A percentile compares a stretch with the other conserved stretches of the same genome.
Conservation (phyloP, 2,888 invertebrate species). For the Trichacis sp. region DNA sequence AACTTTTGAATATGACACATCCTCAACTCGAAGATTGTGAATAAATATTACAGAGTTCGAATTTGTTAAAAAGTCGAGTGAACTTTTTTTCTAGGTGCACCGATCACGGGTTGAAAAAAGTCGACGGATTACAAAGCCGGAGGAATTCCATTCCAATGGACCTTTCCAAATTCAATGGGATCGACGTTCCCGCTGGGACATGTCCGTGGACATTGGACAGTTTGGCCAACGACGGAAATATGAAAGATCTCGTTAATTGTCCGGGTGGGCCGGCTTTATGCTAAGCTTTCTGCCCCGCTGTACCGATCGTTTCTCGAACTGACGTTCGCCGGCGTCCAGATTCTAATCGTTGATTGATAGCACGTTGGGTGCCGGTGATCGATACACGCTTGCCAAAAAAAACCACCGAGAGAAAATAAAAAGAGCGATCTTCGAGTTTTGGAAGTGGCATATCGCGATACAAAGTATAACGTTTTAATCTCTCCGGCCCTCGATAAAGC, state of each 20-base stretch:
- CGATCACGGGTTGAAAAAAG: too few relatives aligned
- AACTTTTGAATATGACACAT: too few relatives aligned
- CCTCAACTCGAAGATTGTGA: too few relatives aligned
- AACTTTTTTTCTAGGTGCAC: too few relatives aligned
- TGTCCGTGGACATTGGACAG: constrained; percentile 53
- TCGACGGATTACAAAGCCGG: too few relatives aligned
- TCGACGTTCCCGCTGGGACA: constrained; percentile 53
- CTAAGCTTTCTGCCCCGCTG: background rate
- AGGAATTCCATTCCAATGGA: too few relatives aligned
- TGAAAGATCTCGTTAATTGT: constrained; percentile 49
- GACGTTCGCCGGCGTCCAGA: constrained; percentile 20
- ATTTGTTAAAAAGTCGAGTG: too few relatives aligned
- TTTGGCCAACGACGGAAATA: constrained; percentile 45
- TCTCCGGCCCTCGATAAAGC: too few relatives aligned
- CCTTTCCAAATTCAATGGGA: too few relatives aligned
- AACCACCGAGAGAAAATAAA: too few relatives aligned
- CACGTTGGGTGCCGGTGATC: constrained; percentile 22
- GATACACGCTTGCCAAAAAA: constrained; percentile 20
- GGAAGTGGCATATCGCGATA: constrained; percentile 14
- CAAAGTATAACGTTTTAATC: constrained; percentile 2
- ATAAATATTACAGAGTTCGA: too few relatives aligned
- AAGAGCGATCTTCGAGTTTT: too few relatives aligned
- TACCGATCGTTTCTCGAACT: constrained; percentile 5
- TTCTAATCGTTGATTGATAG: constrained; percentile 37
- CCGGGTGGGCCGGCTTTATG: constrained; percentile 15